Evolutionary conservation across 2,113 vertebrate genomes (phyloP).

Genomic region (Sceloporus tristichus): DNA sequence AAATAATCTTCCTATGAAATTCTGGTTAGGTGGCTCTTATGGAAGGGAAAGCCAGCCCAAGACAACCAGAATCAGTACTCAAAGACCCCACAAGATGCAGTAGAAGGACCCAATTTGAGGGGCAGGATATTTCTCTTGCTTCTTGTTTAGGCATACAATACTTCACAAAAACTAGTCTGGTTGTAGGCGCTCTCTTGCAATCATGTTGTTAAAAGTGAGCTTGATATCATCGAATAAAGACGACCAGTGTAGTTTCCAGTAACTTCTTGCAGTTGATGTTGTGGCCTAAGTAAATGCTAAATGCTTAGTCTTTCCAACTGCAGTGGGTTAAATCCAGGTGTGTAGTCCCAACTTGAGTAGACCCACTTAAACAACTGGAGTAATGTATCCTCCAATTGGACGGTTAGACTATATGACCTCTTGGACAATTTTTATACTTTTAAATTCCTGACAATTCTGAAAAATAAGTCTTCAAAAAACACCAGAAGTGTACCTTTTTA

Average conservation of each 20-base stretch:
- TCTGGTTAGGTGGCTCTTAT: no score
- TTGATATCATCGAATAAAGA: neutral
- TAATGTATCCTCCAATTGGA: neutral
- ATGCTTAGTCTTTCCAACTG: no score
- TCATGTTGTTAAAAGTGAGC: neutral
- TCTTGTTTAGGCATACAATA: neutral
- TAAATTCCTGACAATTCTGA: neutral
- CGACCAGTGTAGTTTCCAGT: neutral
- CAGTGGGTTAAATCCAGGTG: neutral
- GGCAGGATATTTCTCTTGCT: neutral
- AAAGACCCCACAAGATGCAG: no score
- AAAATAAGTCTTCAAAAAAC: neutral
- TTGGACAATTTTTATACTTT: neutral
- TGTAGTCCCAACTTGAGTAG: neutral
- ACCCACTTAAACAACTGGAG: neutral
- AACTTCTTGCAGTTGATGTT: neutral
- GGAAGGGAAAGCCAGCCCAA: no score
- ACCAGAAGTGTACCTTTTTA: neutral
- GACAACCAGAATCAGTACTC: no score
- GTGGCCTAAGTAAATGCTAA: neutral
- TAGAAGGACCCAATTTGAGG: no score
- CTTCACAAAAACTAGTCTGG: neutral
- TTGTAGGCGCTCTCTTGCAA: neutral
- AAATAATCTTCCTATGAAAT: no score
- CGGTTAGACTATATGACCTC: neutral